Percentiles rank a stretch among this genome's conserved stretches.
phyloP scores from a whole-genome alignment of 2,113 vertebrate species.

The Anser cygnoides region DNA sequence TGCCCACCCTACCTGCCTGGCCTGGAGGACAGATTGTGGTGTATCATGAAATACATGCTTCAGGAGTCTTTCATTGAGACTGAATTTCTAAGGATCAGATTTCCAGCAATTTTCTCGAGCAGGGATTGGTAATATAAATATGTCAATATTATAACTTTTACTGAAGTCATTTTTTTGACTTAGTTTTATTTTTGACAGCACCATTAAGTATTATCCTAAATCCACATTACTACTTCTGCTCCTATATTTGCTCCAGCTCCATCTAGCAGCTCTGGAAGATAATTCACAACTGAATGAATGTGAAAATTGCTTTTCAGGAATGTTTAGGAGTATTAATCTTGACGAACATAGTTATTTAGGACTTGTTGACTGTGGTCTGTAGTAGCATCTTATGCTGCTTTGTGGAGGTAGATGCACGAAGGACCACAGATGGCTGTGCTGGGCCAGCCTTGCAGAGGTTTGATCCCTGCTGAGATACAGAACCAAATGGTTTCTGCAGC shows the following conservation, averaged over 20 bases:
- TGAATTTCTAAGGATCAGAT: not conserved
- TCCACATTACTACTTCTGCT: not conserved
- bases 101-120: not conserved
- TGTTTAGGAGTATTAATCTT: not conserved
- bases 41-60: not conserved
- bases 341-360: not conserved
- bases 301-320: conserved; percentile 18
- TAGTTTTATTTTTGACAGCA: not conserved
- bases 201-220: not conserved
- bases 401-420: not conserved
- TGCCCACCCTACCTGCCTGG: not conserved
- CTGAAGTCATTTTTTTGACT: not conserved
- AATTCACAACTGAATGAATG: not conserved
- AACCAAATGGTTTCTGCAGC: not conserved
- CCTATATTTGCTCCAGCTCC: not conserved
- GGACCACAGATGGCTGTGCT: not conserved
- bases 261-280: not conserved
- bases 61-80: accelerated
- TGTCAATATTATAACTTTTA: not conserved
- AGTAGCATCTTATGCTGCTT: not conserved
- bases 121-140: not conserved
- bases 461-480: not conserved
- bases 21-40: not conserved
- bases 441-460: not conserved
- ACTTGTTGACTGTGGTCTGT: not conserved